A percentile compares a stretch with the other conserved stretches of the same genome.
Evolutionary conservation across 2,797 vertebrate species (phyloP).

Genomic region (Lagorchestes hirsutus): DNA sequence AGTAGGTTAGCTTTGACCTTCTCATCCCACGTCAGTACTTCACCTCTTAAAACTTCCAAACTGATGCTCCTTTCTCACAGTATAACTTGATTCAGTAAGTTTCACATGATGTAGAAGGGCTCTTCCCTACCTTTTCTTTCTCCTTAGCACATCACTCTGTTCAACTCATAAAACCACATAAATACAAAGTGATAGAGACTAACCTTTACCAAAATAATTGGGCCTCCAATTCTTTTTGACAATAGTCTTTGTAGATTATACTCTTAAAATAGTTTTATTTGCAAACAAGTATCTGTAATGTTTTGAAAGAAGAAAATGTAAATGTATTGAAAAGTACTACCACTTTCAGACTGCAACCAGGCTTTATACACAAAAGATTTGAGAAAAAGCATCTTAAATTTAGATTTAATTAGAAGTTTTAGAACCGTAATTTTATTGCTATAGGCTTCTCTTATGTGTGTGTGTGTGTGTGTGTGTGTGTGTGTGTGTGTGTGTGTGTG

Average conservation of each 20-base stretch:
- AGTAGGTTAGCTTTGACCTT: not conserved
- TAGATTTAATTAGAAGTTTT: not conserved
- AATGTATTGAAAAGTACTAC: not conserved
- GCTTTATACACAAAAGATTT: not conserved
- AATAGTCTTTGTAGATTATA: not conserved
- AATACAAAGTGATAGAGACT: not conserved
- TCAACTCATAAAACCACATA: not conserved
- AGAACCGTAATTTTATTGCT: not conserved
- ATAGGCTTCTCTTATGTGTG: not conserved
- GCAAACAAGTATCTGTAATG: not conserved
- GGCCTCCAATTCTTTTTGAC: not conserved
- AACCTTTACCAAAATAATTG: not conserved
- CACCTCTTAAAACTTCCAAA: not conserved
- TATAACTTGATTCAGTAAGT: not conserved
- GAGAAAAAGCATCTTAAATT: not conserved
- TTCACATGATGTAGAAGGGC: not conserved
- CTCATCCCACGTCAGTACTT: not conserved
- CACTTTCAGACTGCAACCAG: not conserved
- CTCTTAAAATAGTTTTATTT: not conserved
- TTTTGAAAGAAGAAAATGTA: not conserved
- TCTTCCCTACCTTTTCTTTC: not conserved
- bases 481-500: too few relatives aligned
- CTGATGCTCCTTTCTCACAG: not conserved
- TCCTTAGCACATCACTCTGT: not conserved
- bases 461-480: too few relatives aligned